phyloP scores from a whole-genome alignment of 2,888 invertebrate genomes.

The Hartigia nigra region DNA sequence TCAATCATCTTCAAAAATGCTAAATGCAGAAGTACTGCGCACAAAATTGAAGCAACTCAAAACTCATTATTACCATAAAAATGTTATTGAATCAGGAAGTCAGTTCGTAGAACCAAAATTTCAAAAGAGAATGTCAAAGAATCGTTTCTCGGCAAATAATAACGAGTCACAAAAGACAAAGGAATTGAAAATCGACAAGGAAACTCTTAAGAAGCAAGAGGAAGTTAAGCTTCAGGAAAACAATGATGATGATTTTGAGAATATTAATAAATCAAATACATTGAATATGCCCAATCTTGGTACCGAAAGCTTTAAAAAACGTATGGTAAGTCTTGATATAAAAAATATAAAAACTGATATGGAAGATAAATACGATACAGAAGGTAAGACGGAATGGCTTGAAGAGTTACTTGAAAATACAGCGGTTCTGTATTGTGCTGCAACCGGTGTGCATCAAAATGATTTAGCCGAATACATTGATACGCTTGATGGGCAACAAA shows the following conservation, averaged over 20 bases:
- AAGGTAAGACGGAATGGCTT: constrained; percentile 27
- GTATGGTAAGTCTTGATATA: neutral
- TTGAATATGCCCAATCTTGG: neutral
- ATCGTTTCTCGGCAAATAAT: neutral
- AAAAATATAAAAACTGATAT: neutral
- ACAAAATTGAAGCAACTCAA: neutral
- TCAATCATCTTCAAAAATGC: constrained; percentile 12
- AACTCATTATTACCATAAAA: neutral
- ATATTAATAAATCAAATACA: neutral
- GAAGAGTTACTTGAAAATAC: constrained; percentile 57
- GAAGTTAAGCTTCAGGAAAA: neutral
- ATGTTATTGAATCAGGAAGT: neutral
- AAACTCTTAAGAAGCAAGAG: neutral
- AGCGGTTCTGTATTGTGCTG: constrained; percentile 58
- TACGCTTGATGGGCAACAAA: constrained; percentile 48
- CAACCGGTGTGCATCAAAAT: constrained; percentile 54
- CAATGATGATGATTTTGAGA: neutral
- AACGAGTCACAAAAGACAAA: neutral
- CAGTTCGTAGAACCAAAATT: neutral
- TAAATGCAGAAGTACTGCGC: constrained; percentile 12
- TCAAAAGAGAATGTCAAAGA: neutral
- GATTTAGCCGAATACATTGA: constrained; percentile 56
- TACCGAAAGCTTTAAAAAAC: neutral
- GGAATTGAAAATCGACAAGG: neutral
- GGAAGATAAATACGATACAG: neutral